phyloP scores from a whole-genome alignment of 2,797 vertebrate species.

The Champsocephalus gunnari region DNA sequence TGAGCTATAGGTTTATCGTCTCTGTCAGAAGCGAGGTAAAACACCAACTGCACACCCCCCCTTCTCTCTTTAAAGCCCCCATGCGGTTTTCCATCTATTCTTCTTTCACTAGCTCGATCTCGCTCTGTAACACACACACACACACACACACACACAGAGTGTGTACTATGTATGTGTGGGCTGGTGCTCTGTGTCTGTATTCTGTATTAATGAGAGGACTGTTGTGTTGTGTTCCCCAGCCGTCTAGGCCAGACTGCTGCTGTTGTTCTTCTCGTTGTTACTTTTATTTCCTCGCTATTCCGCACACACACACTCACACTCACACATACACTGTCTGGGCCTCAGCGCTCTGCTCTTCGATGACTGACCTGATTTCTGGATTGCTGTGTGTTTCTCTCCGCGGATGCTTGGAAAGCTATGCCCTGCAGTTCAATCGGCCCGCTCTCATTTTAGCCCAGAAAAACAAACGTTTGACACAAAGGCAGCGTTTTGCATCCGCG shows the following conservation, averaged over 20 bases:
- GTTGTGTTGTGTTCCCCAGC: conserved; percentile 74
- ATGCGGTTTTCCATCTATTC: conserved; percentile 75
- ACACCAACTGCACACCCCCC: conserved; percentile 32
- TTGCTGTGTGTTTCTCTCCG: conserved; percentile 44
- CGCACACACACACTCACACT: conserved; percentile 29
- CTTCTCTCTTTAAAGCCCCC: conserved; percentile 60
- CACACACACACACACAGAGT: conserved; percentile 57
- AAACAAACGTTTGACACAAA: conserved; percentile 51
- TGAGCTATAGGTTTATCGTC: conserved; percentile 63
- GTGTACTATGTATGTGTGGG: conserved; percentile 64
- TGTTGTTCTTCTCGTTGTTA: conserved; percentile 73
- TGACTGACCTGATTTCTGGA: conserved; percentile 77
- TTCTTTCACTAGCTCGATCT: conserved; percentile 62
- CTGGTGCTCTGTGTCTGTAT: conserved; percentile 69
- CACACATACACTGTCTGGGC: conserved; percentile 46
- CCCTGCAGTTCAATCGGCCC: conserved; percentile 51
- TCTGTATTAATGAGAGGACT: conserved; percentile 78
- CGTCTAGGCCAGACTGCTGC: conserved; percentile 75
- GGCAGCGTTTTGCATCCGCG: conserved; percentile 37
- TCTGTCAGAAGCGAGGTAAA: conserved; percentile 69
- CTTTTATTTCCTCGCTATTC: conserved; percentile 64
- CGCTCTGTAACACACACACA: conserved; percentile 39
- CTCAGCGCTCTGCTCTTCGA: conserved; percentile 57
- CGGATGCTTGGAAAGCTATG: conserved; percentile 44
- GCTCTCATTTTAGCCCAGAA: conserved; percentile 43